Base-by-base conservation (phyloP, 2,113 vertebrate genomes). In the Eudyptes chrysolophus region DNA sequence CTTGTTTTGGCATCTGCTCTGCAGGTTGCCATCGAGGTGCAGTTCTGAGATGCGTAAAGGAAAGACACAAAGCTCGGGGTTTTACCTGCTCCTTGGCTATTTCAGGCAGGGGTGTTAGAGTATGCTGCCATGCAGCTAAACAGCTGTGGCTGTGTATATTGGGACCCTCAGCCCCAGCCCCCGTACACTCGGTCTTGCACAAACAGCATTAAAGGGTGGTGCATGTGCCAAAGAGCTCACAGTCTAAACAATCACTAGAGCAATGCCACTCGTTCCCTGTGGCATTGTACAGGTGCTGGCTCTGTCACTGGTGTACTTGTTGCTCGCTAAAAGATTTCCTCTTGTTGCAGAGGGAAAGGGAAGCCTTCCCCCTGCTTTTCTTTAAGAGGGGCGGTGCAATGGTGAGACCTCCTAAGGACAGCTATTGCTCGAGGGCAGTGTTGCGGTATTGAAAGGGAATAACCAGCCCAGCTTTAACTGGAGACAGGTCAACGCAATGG, bases 211-310 rank as follows among this genome's bases (percentile, higher is more conserved):
- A 54, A 32, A 78, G 24, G 30, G 17, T 27, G 40, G 19, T 61
- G 19, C n/a, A 27, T 29, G 18, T 48, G 20, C 29, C 66, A n/a
- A 61, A 72, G 52, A 26, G 15, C 60, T 51, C 25, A 9, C 26
- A 42, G n/a, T 17, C 44, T 36, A 38, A 87, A 54, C 6, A 19
- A 42, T 21, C 34, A 20, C 3, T 4, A 6, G 34, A n/a, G 46
- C 7, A 66, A 22, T 46, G 55, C 61, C 48, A 4, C 27, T 71
- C 7, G 2, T 22, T 15, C 30, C 61, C 48, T 30, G 13, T 27
- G 49, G 21, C n/a, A n/a, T 2, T 4, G 2, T 1, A 8, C 38
- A 36, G 76, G 9, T 2, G 0, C 26, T 24, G 44, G 21, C 42
- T 57, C 66, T 55, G 66, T 13, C 76, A 18, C 70, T 55, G 75